Percentiles rank a stretch among this genome's conserved stretches.
Evolutionary conservation across 1,140 invertebrate genomes (phyloP).

Genomic region (Trachymyrmex cornetzi): DNA sequence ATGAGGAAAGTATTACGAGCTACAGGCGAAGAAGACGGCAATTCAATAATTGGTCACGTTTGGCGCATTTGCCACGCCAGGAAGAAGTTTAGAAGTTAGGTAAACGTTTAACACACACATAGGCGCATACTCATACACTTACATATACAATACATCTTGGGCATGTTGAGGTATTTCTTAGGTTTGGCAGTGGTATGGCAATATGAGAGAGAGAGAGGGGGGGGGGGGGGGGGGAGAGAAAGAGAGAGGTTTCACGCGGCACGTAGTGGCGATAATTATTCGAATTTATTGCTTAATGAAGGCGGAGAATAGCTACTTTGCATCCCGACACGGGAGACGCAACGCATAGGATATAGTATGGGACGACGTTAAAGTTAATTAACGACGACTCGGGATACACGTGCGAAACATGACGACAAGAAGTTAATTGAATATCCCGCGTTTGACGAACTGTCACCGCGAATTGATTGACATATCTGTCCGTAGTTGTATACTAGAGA

Average conservation of each 20-base stretch:
- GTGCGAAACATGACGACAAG: slow-evolving; percentile 49
- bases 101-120: slow-evolving; percentile 42
- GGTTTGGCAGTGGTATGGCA: background rate
- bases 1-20: slow-evolving; percentile 11
- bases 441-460: slow-evolving; percentile 44
- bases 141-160: background rate
- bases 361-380: slow-evolving; percentile 68
- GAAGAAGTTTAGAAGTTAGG: slow-evolving; percentile 51
- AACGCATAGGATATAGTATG: background rate
- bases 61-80: background rate
- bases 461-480: slow-evolving; percentile 27
- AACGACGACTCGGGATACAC: slow-evolving; percentile 61
- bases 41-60: slow-evolving; percentile 70
- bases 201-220: background rate
- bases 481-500: slow-evolving; percentile 21
- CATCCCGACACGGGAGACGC: slow-evolving; percentile 65
- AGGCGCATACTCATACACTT: background rate
- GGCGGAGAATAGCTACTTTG: slow-evolving; percentile 72
- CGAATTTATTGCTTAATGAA: slow-evolving; percentile 73
- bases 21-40: slow-evolving; percentile 6
- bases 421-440: slow-evolving; percentile 68
- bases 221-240: background rate
- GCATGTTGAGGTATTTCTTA: slow-evolving; percentile 33
- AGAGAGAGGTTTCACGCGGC: background rate
- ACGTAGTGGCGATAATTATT: slow-evolving; percentile 71